Conservation (phyloP, 2,113 vertebrate species). For the Colistium nudipinnis region DNA sequence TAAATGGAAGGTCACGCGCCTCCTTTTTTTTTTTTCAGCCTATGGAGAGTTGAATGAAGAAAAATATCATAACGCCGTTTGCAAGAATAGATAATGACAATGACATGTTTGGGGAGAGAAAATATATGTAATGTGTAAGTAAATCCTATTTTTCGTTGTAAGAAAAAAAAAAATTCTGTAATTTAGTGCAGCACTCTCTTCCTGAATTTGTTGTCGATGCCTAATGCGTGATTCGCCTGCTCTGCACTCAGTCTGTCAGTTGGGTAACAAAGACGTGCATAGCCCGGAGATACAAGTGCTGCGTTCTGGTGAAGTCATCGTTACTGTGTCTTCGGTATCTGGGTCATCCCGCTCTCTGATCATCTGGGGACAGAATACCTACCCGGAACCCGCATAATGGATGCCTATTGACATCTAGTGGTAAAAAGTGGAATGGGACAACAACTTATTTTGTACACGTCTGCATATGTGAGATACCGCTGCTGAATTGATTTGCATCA, state of each 20-base stretch:
- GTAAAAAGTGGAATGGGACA: slow-evolving; percentile 17
- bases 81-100: background rate
- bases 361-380: slow-evolving; percentile 28
- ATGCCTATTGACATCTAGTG: slow-evolving; percentile 68
- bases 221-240: background rate
- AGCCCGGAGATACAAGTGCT: slow-evolving; percentile 19
- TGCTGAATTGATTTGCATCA: background rate
- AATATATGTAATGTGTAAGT: background rate
- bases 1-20: background rate
- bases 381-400: background rate
- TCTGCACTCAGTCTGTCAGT: slow-evolving; percentile 3
- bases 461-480: background rate
- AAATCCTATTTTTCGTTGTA: background rate
- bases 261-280: slow-evolving; percentile 17
- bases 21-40: slow-evolving; percentile 3
- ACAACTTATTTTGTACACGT: background rate
- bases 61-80: background rate
- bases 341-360: slow-evolving; percentile 64
- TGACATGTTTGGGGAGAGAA: background rate
- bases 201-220: background rate
- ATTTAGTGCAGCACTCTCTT: slow-evolving; percentile 3
- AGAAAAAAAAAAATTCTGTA: background rate
- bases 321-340: slow-evolving; percentile 62
- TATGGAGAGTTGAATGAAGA: background rate
- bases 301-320: slow-evolving; percentile 69